A percentile compares a stretch with the other conserved stretches of the same genome.
Evolutionary conservation across 2,797 vertebrate genomes (phyloP).

Genomic region (Anguilla anguilla): DNA sequence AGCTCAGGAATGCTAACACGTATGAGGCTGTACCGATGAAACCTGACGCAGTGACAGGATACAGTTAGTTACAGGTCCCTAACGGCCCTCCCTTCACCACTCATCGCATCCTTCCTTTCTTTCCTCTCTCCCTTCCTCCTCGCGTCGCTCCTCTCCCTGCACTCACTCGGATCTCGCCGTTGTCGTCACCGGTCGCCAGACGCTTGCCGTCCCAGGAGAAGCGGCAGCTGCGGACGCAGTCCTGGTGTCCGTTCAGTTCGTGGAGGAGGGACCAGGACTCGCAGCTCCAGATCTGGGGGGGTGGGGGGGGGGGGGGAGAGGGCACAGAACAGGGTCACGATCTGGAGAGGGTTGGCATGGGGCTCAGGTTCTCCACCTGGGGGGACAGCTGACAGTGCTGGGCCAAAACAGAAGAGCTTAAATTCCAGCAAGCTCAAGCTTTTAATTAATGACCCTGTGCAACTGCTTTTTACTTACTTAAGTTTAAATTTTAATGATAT

Average conservation of each 20-base stretch:
- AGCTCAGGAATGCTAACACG: background rate
- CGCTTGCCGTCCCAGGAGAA: conserved; percentile 81
- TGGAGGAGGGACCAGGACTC: conserved; percentile 69
- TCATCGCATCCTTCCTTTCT: conserved; percentile 22
- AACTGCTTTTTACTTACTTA: too few relatives aligned
- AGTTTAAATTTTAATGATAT: too few relatives aligned
- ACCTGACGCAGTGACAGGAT: background rate
- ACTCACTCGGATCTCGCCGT: conserved; percentile 90
- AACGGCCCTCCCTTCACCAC: background rate
- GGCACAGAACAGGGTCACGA: background rate
- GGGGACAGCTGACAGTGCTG: background rate
- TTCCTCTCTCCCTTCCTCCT: background rate
- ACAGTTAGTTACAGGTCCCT: background rate
- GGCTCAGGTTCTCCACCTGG: background rate
- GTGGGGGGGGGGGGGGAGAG: background rate
- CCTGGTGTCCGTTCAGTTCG: conserved; percentile 79
- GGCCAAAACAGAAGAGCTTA: background rate
- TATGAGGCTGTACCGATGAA: background rate
- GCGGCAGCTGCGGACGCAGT: conserved; percentile 88
- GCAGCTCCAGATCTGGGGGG: conserved; percentile 84
- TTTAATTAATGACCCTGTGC: background rate
- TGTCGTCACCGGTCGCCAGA: conserved; percentile 92
- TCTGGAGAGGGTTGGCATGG: background rate
- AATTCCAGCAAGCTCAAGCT: background rate
- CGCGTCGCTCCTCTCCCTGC: background rate